These are phyloP conservation scores for Psephotus haematonotus DNA, from an alignment of 2,113 vertebrate species.

Conservation along the genomic window DNA sequence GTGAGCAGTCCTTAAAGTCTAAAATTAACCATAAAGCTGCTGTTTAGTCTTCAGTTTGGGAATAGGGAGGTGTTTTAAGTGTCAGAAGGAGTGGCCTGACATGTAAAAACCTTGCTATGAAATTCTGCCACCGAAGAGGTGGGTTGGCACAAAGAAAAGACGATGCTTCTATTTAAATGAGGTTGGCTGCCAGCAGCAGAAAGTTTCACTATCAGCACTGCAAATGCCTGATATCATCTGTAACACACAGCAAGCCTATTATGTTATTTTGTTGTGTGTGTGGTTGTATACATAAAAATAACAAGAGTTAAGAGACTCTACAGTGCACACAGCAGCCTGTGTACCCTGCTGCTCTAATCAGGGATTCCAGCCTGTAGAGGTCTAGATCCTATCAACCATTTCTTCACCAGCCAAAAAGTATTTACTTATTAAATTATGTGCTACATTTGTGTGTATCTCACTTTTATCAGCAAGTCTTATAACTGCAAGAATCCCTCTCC, in stretches of 20 bases:
- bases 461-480: background rate
- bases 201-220: constrained; percentile 51
- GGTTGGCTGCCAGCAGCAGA: constrained; percentile 24
- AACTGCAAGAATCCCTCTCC: background rate
- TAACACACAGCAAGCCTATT: constrained; percentile 23
- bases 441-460: background rate
- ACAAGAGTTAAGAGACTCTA: background rate
- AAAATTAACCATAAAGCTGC: constrained; percentile 7
- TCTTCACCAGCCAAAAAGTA: background rate
- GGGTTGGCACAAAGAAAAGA: background rate
- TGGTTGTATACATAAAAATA: constrained; percentile 50
- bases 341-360: background rate
- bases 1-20: background rate
- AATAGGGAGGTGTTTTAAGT: background rate
- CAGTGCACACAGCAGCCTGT: background rate
- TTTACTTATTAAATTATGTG: background rate
- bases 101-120: background rate
- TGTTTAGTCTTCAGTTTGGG: background rate
- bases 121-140: background rate
- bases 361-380: background rate
- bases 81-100: background rate
- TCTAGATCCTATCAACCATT: constrained; percentile 28
- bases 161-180: background rate
- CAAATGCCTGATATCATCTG: constrained; percentile 48
- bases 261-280: constrained; percentile 31